phyloP scores from a whole-genome alignment of 2,888 invertebrate genomes.

The Carterocephalus palaemon region DNA sequence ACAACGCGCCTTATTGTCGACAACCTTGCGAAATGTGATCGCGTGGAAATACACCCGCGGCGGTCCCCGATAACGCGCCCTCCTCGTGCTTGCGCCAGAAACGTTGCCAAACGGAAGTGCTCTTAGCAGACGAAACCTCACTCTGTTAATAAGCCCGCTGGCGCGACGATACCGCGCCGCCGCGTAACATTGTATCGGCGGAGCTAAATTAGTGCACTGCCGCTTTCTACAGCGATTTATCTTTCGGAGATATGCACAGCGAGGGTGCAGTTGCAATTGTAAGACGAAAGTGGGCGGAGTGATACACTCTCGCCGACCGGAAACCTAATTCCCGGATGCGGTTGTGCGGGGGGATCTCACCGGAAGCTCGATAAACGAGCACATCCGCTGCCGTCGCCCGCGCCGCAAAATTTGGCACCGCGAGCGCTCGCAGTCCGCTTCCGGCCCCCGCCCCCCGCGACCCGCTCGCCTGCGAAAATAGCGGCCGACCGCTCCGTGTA shows the following conservation, averaged over 20 bases:
- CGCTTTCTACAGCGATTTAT: conserved; percentile 15
- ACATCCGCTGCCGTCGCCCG: conserved; percentile 77
- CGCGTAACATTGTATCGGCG: conserved; percentile 3
- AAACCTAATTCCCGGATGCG: conserved; percentile 79
- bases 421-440: conserved; percentile 74
- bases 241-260: conserved; percentile 5
- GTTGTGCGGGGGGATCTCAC: conserved; percentile 75
- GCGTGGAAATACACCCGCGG: conserved; percentile 31
- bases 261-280: conserved; percentile 13
- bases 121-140: conserved; percentile 14
- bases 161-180: neutral
- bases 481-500: conserved; percentile 79
- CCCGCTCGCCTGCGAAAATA: conserved; percentile 75
- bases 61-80: conserved; percentile 55
- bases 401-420: conserved; percentile 79
- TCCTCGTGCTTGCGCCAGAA: conserved; percentile 25
- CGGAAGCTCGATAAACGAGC: conserved; percentile 78
- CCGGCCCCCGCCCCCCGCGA: conserved; percentile 73
- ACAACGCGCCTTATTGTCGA: conserved; percentile 72
- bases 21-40: conserved; percentile 70
- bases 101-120: conserved; percentile 16
- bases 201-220: conserved; percentile 3
- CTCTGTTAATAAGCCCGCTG: conserved; percentile 1
- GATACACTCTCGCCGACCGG: conserved; percentile 73
- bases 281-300: conserved; percentile 71